Base-by-base conservation (phyloP, 2,113 vertebrate genomes). In the Rhegmatorhina hoffmannsi region DNA sequence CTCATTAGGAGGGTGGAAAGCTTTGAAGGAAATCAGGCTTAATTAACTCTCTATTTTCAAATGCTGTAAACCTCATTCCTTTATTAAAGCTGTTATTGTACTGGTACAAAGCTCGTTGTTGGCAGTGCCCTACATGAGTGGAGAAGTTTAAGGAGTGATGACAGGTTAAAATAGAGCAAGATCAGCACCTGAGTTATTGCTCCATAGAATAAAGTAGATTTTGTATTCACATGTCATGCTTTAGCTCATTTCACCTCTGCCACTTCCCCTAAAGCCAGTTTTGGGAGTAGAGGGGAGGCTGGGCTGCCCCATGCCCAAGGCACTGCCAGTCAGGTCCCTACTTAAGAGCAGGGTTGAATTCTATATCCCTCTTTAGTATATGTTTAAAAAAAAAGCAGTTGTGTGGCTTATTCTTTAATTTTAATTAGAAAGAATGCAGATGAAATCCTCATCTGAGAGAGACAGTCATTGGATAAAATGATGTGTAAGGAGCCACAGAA, bases 21-120 rank as follows among this genome's bases (percentile, higher is more conserved):
- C 79, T 94, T 80, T 92, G 89, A 89, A 81, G 43, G 80, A 86
- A 88, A 90, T 72, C 60, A 90, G 80, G 8, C 44, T 92, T 82
- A 68, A 81, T 95, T 88, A 88, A 81, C 26, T 68, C 52, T 17
- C 3, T 76, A 9, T 90, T 86, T 92, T 93, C 79, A 90, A 67
- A 67, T 74, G 62, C 47, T 81, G 86, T 52, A 84, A 67, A 84
- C 21, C 28, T 77, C 63, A 13, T 77, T 81, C 34, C 23, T 74
- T 86, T 83, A 40, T 77, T 90, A 49, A 74, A 92, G 59, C 82
- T 80, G 13, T 20, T 59, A 34, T 9, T 83, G 24, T n/a, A 63
- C 33, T n/a, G 33, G 46, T 44, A 55, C 43, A 18, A 33, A 40
- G 34, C 53, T 60, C n/a, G 34, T 38, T 55, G 46, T 17, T 69